Percentiles rank a stretch among this genome's conserved stretches.
These are phyloP conservation scores for Heliconius sara DNA, from an alignment of 2,888 invertebrate genomes.

Conservation along the genomic window DNA sequence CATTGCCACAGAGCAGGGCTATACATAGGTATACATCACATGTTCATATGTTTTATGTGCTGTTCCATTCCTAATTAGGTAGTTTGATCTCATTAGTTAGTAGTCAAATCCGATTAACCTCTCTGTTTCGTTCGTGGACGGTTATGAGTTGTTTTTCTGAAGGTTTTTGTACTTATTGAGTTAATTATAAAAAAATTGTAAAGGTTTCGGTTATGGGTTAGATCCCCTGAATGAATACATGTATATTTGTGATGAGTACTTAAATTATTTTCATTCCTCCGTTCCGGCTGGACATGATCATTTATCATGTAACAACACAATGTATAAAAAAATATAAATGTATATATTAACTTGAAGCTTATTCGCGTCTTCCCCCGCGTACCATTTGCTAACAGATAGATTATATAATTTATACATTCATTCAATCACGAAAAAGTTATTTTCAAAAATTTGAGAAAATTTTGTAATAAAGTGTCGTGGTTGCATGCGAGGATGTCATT, in stretches of 20 bases:
- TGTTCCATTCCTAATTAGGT: neutral
- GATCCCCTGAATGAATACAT: neutral
- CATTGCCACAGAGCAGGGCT: constrained; percentile 15
- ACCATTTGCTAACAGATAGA: no score
- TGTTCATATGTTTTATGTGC: neutral
- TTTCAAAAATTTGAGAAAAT: no score
- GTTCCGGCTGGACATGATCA: neutral
- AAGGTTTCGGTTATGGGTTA: neutral
- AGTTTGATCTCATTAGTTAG: neutral
- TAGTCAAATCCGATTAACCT: no score
- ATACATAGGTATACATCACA: neutral
- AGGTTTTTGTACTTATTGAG: neutral
- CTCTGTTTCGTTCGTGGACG: neutral
- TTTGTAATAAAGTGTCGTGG: no score
- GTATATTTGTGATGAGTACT: neutral
- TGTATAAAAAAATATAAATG: neutral
- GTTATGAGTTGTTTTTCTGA: neutral
- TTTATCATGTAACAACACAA: no score
- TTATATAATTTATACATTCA: no score
- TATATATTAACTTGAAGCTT: no score
- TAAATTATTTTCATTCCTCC: neutral
- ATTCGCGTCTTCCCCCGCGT: no score
- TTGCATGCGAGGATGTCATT: no score
- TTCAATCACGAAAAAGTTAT: no score
- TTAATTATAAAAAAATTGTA: neutral